phyloP scores from a whole-genome alignment of 2,113 vertebrate species.

The Naja naja region DNA sequence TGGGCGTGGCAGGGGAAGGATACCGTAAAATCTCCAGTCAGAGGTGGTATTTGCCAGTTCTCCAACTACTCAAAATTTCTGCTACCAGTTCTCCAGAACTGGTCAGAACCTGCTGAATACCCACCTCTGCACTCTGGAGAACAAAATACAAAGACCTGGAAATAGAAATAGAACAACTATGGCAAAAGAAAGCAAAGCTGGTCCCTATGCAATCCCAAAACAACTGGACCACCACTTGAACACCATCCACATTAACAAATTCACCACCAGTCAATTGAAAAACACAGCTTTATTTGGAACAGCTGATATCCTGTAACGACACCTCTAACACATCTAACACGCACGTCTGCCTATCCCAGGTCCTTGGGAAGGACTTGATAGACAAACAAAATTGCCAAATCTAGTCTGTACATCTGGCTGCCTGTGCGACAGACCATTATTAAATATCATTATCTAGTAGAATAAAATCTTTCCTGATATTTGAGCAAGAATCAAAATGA shows the following conservation, averaged over 20 bases:
- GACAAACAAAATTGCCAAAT: not conserved
- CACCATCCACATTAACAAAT: not conserved
- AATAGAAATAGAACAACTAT: not conserved
- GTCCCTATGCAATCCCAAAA: not conserved
- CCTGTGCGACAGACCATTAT: not conserved
- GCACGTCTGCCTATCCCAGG: not conserved
- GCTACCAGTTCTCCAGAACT: too few relatives aligned
- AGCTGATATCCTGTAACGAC: not conserved
- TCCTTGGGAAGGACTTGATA: not conserved
- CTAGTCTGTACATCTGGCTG: not conserved
- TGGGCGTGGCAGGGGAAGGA: too few relatives aligned
- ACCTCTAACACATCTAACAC: not conserved
- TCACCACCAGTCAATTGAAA: not conserved
- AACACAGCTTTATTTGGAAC: not conserved
- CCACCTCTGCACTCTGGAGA: not conserved
- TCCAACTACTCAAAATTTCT: too few relatives aligned
- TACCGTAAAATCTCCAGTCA: too few relatives aligned
- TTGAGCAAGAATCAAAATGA: slow-evolving; percentile 15
- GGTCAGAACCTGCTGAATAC: too few relatives aligned
- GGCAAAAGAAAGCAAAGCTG: not conserved
- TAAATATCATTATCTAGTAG: not conserved
- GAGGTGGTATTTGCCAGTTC: too few relatives aligned
- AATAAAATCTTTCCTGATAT: not conserved
- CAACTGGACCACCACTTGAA: not conserved
- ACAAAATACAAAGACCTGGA: not conserved